Evolutionary conservation across 2,888 invertebrate genomes (phyloP).

Genomic region (Tetragonisca angustula): DNA sequence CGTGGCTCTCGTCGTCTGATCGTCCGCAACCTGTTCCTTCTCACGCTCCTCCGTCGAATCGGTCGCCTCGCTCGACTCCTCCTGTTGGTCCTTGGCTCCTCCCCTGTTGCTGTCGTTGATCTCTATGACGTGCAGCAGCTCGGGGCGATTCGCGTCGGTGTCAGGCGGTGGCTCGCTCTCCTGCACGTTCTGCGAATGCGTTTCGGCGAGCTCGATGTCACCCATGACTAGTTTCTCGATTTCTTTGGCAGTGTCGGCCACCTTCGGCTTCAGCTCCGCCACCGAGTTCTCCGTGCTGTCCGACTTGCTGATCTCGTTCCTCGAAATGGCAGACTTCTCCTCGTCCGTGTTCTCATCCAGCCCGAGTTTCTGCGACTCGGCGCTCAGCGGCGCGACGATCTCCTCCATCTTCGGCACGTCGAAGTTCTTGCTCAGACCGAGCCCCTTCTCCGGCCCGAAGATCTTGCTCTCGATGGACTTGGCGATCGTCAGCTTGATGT

Average conservation of each 20-base stretch:
- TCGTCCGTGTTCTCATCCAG: slow-evolving; percentile 74
- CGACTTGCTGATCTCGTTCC: slow-evolving; percentile 72
- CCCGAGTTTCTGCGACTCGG: slow-evolving; percentile 77
- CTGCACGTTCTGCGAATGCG: slow-evolving; percentile 72
- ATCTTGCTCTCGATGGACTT: slow-evolving; percentile 81
- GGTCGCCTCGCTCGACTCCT: background rate
- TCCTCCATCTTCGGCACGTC: slow-evolving; percentile 81
- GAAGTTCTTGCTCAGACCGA: slow-evolving; percentile 77
- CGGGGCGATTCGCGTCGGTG: slow-evolving; percentile 47
- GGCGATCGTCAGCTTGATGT: slow-evolving; percentile 80
- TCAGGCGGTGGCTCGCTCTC: slow-evolving; percentile 66
- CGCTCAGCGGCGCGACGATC: slow-evolving; percentile 79
- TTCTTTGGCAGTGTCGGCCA: slow-evolving; percentile 84
- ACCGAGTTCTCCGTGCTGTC: slow-evolving; percentile 78
- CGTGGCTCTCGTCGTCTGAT: slow-evolving; percentile 21
- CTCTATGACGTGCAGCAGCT: slow-evolving; percentile 22
- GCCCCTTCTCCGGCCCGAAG: slow-evolving; percentile 76
- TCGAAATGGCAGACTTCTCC: slow-evolving; percentile 72
- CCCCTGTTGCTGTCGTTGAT: slow-evolving; percentile 28
- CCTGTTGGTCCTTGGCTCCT: slow-evolving; percentile 18
- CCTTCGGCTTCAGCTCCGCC: slow-evolving; percentile 74
- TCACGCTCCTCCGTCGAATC: background rate
- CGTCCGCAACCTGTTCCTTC: slow-evolving; percentile 35
- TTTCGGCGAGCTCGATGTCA: slow-evolving; percentile 78
- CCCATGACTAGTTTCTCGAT: slow-evolving; percentile 84